Evolutionary conservation across 1,140 invertebrate species (phyloP).

Genomic region (Leptopilina boulardi): DNA sequence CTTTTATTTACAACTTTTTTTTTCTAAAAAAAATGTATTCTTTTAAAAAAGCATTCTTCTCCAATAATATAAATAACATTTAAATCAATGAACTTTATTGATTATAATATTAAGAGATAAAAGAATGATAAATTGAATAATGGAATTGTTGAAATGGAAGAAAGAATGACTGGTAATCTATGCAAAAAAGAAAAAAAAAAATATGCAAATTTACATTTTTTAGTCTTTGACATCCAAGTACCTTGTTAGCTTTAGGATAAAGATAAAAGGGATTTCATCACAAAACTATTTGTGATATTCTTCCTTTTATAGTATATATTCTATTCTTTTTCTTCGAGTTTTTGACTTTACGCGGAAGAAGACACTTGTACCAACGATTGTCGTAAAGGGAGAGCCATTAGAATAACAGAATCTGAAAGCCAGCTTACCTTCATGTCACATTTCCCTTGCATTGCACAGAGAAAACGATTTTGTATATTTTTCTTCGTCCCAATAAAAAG

Average conservation of each 20-base stretch:
- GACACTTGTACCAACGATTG: constrained; percentile 30
- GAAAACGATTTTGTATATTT: constrained; percentile 14
- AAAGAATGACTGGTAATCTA: no score
- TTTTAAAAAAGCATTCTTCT: no score
- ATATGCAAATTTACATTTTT: not conserved
- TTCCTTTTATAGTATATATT: constrained; percentile 25
- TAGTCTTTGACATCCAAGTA: not conserved
- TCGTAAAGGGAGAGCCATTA: constrained; percentile 32
- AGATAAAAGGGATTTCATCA: constrained; percentile 9
- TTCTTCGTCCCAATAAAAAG: not conserved
- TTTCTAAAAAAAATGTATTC: no score
- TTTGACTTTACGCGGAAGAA: constrained; percentile 22
- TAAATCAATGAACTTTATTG: no score
- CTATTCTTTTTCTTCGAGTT: constrained; percentile 23
- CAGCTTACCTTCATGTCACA: constrained; percentile 11
- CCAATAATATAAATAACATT: no score
- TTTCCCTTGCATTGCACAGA: not conserved
- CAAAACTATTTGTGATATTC: constrained; percentile 23
- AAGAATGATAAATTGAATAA: no score
- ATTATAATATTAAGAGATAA: no score
- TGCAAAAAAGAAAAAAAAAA: not conserved
- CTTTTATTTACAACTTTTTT: no score
- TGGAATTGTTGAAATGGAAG: no score
- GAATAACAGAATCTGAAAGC: constrained; percentile 25
- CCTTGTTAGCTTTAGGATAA: constrained; percentile 15